Conservation (phyloP, 2,113 vertebrate species). For the Dinomys branickii region DNA sequence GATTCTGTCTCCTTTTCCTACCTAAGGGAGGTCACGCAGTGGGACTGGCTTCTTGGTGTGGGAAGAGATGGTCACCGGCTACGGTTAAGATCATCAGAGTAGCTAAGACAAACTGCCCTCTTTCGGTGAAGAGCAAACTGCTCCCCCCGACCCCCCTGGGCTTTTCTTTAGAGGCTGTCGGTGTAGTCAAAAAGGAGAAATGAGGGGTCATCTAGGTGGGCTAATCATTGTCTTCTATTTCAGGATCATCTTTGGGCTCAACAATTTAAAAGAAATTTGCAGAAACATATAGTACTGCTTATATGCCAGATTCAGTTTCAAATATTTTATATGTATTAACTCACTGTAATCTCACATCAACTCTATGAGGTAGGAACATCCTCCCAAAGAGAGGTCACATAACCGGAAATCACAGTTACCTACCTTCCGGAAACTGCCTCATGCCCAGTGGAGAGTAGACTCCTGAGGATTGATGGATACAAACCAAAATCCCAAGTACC, state of each 20-base stretch:
- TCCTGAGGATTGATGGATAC: not conserved
- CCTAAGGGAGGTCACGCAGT: not conserved
- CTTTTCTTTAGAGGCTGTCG: conserved; percentile 23
- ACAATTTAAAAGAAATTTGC: not conserved
- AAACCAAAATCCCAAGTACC: not conserved
- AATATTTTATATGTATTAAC: not conserved
- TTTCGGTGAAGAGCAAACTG: not conserved
- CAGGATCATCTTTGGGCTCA: not conserved
- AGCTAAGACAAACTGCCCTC: not conserved
- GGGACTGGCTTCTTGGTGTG: not conserved
- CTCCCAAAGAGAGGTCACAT: not conserved
- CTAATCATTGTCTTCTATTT: not conserved
- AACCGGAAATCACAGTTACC: not conserved
- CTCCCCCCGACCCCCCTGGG: no score
- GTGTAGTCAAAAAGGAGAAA: not conserved
- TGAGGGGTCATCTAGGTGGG: not conserved
- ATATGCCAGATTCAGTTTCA: not conserved
- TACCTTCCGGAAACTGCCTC: not conserved
- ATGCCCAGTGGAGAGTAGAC: not conserved
- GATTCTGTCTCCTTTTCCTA: not conserved
- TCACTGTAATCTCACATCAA: not conserved
- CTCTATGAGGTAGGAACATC: not conserved
- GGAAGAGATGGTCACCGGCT: not conserved
- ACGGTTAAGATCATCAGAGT: not conserved
- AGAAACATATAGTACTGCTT: not conserved